Evolutionary conservation across 1,140 invertebrate genomes (phyloP), one percentile per base, ranked within the genome.

Genomic region (Diploscapter pachys): DNA sequence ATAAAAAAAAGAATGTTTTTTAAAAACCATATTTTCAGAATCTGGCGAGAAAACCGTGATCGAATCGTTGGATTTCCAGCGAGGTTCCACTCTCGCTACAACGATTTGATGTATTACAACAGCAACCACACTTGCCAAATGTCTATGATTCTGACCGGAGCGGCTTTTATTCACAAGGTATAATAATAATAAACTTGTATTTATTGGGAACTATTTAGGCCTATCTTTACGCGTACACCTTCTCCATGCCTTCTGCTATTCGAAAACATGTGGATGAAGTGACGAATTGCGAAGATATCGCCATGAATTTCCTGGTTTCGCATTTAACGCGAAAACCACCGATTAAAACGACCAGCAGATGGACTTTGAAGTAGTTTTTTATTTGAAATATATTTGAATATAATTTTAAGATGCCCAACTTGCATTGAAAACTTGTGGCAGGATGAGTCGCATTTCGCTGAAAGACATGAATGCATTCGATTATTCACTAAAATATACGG

Each of bases 211-310:
- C 8, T 49, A 64, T 80, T 71, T 53, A 81, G 75, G 81, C 77
- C 75, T 77, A 78, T 70, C 85, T 87, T 88, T 98, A 98, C 85
- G 90, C 92, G 77, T 96, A 99, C 86, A 94, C 92, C 75, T 91
- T 96, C 83, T 90, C 91, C 85, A 90, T 99, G 88, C 93, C 95
- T 2, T 91, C 93, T 86, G 93, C 92, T 8, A 93, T 99, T 71
- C 88, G 95, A 53, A 93, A 96, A 83, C 96, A 97, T 89, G 96
- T 99, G 8, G 96, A 99, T 86, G 93, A 98, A 86, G 95, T 93
- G 81, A 97, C 97, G 92, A 99, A 99, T 86, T 99, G 96, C 87
- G 96, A 99, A 88, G 96, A 99, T 87, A 96, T 99, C 79, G 96
- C 96, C 6, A 98, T 99, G 95, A 99, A 99, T 86, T 99, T 99